Conservation (phyloP, 2,113 vertebrate genomes). For the Oostethus manadensis region DNA sequence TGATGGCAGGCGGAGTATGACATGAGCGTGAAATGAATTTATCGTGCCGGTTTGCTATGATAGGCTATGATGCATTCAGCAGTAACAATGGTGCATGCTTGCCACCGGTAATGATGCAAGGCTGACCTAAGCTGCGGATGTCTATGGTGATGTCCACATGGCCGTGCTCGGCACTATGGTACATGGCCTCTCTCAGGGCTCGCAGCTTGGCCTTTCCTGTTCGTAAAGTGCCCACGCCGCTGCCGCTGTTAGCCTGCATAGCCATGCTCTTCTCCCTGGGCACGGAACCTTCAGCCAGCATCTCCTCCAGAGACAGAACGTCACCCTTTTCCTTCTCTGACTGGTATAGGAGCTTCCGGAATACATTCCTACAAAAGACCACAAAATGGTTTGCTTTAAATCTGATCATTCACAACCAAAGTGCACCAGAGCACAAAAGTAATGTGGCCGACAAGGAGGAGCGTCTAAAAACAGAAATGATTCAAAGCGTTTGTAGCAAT, state of each 20-base stretch:
- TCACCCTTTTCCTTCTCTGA: constrained; percentile 74
- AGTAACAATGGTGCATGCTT: too few relatives aligned
- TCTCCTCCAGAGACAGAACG: constrained; percentile 77
- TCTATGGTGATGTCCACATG: constrained; percentile 82
- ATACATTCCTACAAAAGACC: constrained; percentile 69
- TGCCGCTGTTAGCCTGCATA: constrained; percentile 51
- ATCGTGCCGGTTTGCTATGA: too few relatives aligned
- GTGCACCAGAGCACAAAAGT: too few relatives aligned
- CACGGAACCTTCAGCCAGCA: constrained; percentile 73
- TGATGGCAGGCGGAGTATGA: background rate
- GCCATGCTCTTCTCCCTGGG: constrained; percentile 50
- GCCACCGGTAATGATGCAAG: constrained; percentile 1
- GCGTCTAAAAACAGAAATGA: too few relatives aligned
- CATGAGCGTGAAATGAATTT: background rate
- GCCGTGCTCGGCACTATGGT: constrained; percentile 79
- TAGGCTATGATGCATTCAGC: too few relatives aligned
- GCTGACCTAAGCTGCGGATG: constrained; percentile 80
- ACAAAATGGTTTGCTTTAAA: too few relatives aligned
- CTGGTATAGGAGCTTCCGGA: constrained; percentile 74
- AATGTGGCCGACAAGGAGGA: too few relatives aligned
- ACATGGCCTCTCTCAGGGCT: constrained; percentile 79
- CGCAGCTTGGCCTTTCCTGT: constrained; percentile 77
- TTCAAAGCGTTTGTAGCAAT: too few relatives aligned
- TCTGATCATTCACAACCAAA: too few relatives aligned
- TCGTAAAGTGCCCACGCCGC: constrained; percentile 64